phyloP scores from a whole-genome alignment of 2,888 invertebrate species.

The Phyto melanocephala region DNA sequence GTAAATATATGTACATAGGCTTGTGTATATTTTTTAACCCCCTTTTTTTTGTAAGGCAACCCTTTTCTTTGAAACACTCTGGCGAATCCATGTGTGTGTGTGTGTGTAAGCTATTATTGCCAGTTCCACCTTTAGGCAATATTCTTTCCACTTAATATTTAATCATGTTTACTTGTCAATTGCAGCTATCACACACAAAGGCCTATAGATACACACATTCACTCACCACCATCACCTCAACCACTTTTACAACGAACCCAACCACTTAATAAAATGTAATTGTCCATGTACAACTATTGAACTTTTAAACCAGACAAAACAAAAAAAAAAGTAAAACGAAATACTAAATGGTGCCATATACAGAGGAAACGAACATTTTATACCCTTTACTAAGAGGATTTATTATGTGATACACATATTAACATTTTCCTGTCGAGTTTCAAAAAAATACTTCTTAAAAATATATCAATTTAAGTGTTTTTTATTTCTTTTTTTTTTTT shows the following conservation, averaged over 20 bases:
- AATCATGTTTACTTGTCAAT: slow-evolving; percentile 61
- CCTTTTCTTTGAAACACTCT: slow-evolving; percentile 13
- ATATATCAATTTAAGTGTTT: no score
- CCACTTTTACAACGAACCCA: slow-evolving; percentile 14
- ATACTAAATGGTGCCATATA: no score
- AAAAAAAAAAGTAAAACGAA: no score
- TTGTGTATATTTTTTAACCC: slow-evolving; percentile 18
- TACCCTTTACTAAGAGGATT: slow-evolving; percentile 23
- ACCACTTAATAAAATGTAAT: slow-evolving; percentile 59
- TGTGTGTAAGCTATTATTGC: slow-evolving; percentile 19
- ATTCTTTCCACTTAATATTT: slow-evolving; percentile 55
- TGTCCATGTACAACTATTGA: slow-evolving; percentile 60
- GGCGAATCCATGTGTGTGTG: background rate
- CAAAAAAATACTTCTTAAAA: no score
- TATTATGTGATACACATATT: background rate
- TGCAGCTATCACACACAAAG: slow-evolving; percentile 39
- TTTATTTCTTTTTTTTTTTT: no score
- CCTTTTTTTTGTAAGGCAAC: slow-evolving; percentile 23
- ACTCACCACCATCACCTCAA: background rate
- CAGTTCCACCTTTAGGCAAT: slow-evolving; percentile 40
- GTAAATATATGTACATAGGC: background rate
- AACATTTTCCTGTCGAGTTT: no score
- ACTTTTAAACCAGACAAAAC: slow-evolving; percentile 22
- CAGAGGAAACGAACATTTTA: background rate
- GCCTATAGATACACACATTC: background rate